Evolutionary conservation across 1,140 invertebrate genomes (phyloP).

Genomic region (Bombus sylvicola): DNA sequence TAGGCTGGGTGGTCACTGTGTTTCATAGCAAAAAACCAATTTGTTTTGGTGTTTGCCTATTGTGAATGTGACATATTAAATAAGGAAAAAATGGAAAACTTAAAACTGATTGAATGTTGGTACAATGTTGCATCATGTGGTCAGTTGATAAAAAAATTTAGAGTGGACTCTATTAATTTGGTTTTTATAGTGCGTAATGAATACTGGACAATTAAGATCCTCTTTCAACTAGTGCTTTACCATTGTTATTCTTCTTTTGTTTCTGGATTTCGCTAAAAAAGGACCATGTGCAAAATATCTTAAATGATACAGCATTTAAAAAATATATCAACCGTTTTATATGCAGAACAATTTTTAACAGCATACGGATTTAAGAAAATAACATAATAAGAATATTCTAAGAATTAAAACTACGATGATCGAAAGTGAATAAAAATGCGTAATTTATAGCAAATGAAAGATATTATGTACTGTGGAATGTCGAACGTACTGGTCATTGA

Average conservation of each 20-base stretch:
- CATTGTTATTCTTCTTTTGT: constrained; percentile 64
- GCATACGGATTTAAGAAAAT: constrained; percentile 58
- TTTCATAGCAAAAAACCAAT: constrained; percentile 62
- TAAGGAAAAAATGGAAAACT: constrained; percentile 33
- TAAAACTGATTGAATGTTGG: constrained; percentile 50
- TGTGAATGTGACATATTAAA: constrained; percentile 65
- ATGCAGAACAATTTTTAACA: constrained; percentile 68
- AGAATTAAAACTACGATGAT: constrained; percentile 43
- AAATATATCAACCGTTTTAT: constrained; percentile 65
- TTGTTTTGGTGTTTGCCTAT: constrained; percentile 58
- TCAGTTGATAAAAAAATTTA: constrained; percentile 56
- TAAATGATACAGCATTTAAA: constrained; percentile 60
- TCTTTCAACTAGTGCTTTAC: constrained; percentile 62
- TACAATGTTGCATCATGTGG: constrained; percentile 45
- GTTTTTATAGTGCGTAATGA: constrained; percentile 62
- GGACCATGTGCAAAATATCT: constrained; percentile 56
- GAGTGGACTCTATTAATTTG: constrained; percentile 56
- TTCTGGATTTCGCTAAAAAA: constrained; percentile 60
- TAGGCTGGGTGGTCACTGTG: constrained; percentile 51
- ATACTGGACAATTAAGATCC: constrained; percentile 56
- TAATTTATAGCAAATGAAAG: constrained; percentile 40
- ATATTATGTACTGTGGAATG: constrained; percentile 26
- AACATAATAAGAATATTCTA: constrained; percentile 59
- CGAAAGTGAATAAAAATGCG: constrained; percentile 35
- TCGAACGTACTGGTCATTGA: constrained; percentile 14